Base-by-base conservation (phyloP, 2,113 vertebrate genomes). In the Rhinichthys klamathensis region DNA sequence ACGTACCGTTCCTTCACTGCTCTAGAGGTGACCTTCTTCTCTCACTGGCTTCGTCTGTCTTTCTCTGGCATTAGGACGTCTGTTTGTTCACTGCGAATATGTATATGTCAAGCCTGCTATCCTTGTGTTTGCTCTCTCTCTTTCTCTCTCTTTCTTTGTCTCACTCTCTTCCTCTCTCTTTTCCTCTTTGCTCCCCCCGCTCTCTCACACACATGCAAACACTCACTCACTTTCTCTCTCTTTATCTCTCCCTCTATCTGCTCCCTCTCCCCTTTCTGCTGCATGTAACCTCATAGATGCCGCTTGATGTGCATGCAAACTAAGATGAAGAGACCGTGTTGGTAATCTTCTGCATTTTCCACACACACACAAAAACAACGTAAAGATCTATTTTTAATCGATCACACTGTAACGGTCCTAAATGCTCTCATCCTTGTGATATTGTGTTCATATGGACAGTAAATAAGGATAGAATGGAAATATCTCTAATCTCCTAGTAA, bases 141-240 rank as follows among this genome's bases (percentile, higher is more conserved):
- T 91, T 85, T 90, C 88, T 94, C 93, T 93, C n/a, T n/a, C 94
- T 94, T 90, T 91, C 89, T 72, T 88, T 86, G 60, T 84, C 83
- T 76, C 67, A 60, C 49, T 90, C 92, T 90, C 85, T 88, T 86
- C 89, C 85, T 74, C 87, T 83, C 84, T 80, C 80, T 73, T 70
- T 58, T 56, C 61, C 54, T 87, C 63, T 75, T 82, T 87, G 80
- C 67, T 75, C 74, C 79, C 74, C 84, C 76, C 63, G 92, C 82
- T 79, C 90, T 70, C 84, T 87, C 91, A 90, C 89, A 89, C 91
- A 92, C 90, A 86, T 79, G 18, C 60, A 67, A 61, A 49, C 80
- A 38, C 49, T 82, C 84, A n/a, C 67, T 85, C 79, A 60, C 73
- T 77, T 69, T 72, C 73, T 77, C 72, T 72, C 79, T 51, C 83